Base-by-base conservation (phyloP, 2,113 vertebrate genomes). In the Rynchops niger region DNA sequence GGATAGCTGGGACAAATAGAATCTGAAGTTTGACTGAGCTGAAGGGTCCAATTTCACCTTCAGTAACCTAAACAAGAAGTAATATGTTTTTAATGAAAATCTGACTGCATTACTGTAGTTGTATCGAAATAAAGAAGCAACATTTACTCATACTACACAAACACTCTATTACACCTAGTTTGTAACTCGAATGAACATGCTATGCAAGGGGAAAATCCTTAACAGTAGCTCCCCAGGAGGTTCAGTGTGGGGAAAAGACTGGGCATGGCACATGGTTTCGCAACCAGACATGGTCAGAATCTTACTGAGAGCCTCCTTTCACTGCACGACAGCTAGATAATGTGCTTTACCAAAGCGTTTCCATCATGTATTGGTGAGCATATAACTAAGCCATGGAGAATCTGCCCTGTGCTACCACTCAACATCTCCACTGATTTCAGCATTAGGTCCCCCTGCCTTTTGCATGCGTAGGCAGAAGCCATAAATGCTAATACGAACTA, bases 21-120 rank as follows among this genome's bases (percentile, higher is more conserved):
- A 99, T 5, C 8, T 99, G 98, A 74, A 99, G 97, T 79, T 97
- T 98, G 96, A 99, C 25, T 14, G 98, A 98, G 93, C 98, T 95
- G 96, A 99, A 99, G 63, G 99, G 98, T 82, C 97, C 97, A 9
- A 99, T 97, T 40, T 99, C 98, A 15, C 98, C 99, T 74, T 98
- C 97, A 40, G 92, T 98, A 10, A 98, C 87, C 99, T 99, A 82
- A 72, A 91, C 12, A 86, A 80, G 50, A 49, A 91, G 12, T 13
- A 74, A 56, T 11, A 42, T 5, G 36, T 5, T 43, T 56, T 67
- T 45, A 86, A 20, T 29, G 26, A 58, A 86, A 89, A 47, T 18
- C 29, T 55, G 61, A 34, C 62, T 17, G 13, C 20, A 21, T 79
- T 40, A 42, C 43, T 83, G 30, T 40, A 53, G 50, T 9, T 30